These are phyloP conservation scores for Pao palembangensis DNA, from an alignment of 2,113 vertebrate genomes.

Conservation along the genomic window DNA sequence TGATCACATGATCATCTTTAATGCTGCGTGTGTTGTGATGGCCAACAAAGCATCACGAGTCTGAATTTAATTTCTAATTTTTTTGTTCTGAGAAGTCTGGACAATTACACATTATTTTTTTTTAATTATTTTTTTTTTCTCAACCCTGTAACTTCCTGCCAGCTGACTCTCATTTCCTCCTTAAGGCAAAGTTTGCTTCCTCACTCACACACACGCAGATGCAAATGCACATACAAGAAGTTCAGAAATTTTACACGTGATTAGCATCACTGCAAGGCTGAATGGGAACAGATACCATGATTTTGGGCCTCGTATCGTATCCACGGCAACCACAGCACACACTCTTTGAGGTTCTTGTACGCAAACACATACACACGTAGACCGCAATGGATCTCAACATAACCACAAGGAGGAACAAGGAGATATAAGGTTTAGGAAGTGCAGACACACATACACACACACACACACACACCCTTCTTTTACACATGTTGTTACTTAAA, in stretches of 20 bases:
- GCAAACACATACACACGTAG: slow-evolving; percentile 5
- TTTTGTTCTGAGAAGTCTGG: not conserved
- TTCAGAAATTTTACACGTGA: not conserved
- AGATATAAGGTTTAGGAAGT: slow-evolving; percentile 14
- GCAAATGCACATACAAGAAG: not conserved
- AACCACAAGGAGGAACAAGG: slow-evolving; percentile 49
- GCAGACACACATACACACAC: slow-evolving; percentile 6
- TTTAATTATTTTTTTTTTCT: slow-evolving; percentile 27
- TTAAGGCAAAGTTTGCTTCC: slow-evolving; percentile 29
- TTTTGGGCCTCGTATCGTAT: slow-evolving; percentile 30
- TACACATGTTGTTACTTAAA: not conserved
- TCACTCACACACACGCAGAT: not conserved
- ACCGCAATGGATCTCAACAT: slow-evolving; percentile 39
- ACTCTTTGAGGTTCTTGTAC: slow-evolving; percentile 2
- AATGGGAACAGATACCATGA: slow-evolving; percentile 64
- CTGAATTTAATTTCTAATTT: not conserved
- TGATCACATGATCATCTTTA: too few relatives aligned
- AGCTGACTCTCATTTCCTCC: slow-evolving; percentile 71
- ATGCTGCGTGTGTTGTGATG: not conserved
- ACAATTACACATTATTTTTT: not conserved
- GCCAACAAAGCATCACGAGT: not conserved
- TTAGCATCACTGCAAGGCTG: slow-evolving; percentile 19
- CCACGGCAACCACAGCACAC: slow-evolving; percentile 40
- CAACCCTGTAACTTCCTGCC: slow-evolving; percentile 62
- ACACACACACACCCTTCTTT: not conserved